Conservation (phyloP, 2,797 vertebrate genomes). For the Rhadinocentrus ornatus region DNA sequence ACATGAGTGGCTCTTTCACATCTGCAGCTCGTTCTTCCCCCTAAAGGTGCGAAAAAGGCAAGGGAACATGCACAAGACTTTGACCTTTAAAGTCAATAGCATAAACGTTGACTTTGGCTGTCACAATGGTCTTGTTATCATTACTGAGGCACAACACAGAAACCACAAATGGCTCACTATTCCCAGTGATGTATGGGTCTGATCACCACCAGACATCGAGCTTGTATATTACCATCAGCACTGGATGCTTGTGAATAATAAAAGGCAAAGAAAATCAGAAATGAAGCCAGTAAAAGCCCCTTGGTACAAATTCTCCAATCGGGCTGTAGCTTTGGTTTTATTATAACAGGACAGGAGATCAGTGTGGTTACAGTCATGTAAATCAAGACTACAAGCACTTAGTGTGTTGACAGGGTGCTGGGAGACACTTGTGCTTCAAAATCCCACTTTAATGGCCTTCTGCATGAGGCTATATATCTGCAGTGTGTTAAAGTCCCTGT, state of each 20-base stretch:
- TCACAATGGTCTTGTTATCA: constrained; percentile 72
- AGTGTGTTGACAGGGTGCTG: constrained; percentile 65
- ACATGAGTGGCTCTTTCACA: constrained; percentile 72
- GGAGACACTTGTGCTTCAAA: constrained; percentile 66
- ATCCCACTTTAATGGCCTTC: constrained; percentile 72
- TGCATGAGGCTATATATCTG: constrained; percentile 74
- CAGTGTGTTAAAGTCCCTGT: constrained; percentile 61
- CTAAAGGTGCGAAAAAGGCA: constrained; percentile 65
- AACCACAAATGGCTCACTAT: constrained; percentile 33
- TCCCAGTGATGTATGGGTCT: constrained; percentile 28
- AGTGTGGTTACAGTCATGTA: constrained; percentile 35
- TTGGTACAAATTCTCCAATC: constrained; percentile 36
- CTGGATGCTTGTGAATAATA: constrained; percentile 10
- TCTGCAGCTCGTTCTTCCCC: constrained; percentile 40
- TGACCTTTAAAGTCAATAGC: constrained; percentile 74
- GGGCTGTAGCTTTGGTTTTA: constrained; percentile 21
- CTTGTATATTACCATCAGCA: constrained; percentile 2
- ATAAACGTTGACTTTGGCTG: constrained; percentile 68
- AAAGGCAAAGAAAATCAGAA: constrained; percentile 18
- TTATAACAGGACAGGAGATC: constrained; percentile 31
- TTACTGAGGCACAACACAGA: constrained; percentile 43
- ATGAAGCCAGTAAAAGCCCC: constrained; percentile 23
- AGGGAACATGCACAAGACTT: constrained; percentile 52
- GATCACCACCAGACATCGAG: constrained; percentile 8
- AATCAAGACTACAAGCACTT: constrained; percentile 66